Evolutionary conservation across 2,888 invertebrate species (phyloP).

Genomic region (Herminia tarsipennalis): DNA sequence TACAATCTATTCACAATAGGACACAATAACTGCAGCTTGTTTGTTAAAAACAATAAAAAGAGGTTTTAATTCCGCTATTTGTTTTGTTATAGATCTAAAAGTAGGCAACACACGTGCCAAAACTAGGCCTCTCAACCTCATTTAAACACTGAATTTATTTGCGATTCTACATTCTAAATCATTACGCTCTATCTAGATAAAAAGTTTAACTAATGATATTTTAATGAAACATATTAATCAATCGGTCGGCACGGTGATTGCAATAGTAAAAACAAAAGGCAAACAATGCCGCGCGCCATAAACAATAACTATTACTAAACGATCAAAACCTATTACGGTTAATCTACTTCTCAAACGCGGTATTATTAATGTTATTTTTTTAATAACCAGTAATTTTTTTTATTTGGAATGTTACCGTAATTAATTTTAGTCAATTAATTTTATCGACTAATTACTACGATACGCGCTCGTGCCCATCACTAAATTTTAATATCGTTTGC

Average conservation of each 20-base stretch:
- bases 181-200: constrained; percentile 33
- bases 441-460: constrained; percentile 42
- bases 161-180: constrained; percentile 21
- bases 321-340: constrained; percentile 28
- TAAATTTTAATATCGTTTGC: constrained; percentile 54
- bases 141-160: no score
- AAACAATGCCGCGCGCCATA: constrained; percentile 31
- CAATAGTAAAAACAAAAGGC: constrained; percentile 33
- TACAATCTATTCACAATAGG: no score
- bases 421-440: constrained; percentile 37
- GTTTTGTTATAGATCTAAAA: neutral
- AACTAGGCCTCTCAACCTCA: no score
- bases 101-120: no score
- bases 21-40: no score
- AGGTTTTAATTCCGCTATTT: no score
- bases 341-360: constrained; percentile 27
- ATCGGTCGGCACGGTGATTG: constrained; percentile 18
- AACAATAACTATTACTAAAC: constrained; percentile 21
- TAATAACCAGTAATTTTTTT: constrained; percentile 21
- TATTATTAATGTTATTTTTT: constrained; percentile 29
- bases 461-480: constrained; percentile 48
- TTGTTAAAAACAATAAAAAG: neutral
- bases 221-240: constrained; percentile 47
- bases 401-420: constrained; percentile 21
- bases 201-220: constrained; percentile 42